Percentiles rank a stretch among this genome's conserved stretches.
These are phyloP conservation scores for Thunnus thynnus DNA, from an alignment of 2,113 vertebrate species.

Conservation along the genomic window DNA sequence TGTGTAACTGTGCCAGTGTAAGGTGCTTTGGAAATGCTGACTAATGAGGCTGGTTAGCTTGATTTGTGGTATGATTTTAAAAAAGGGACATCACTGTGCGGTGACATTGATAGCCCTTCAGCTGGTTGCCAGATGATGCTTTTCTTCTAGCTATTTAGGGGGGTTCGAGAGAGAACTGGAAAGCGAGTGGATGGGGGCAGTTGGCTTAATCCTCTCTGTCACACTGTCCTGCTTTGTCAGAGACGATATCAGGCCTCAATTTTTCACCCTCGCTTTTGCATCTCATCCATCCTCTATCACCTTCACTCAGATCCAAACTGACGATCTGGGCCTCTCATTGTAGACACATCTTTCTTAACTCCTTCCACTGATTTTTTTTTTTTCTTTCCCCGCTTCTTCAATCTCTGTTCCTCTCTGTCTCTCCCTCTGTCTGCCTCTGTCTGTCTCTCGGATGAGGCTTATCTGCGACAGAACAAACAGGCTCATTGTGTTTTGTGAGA, in stretches of 20 bases:
- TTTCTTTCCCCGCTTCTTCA: neutral
- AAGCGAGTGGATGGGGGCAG: conserved; percentile 11
- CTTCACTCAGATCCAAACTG: conserved; percentile 13
- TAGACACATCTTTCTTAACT: neutral
- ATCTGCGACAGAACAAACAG: conserved; percentile 71
- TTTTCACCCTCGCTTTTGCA: conserved; percentile 9
- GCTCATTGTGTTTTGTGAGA: conserved; percentile 62
- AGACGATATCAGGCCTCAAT: conserved; percentile 40
- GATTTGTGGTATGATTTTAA: conserved; percentile 16
- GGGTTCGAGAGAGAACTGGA: conserved; percentile 1
- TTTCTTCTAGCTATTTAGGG: conserved; percentile 33
- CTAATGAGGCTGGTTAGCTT: conserved; percentile 10
- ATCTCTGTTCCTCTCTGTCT: neutral
- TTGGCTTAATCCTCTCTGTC: conserved; percentile 68
- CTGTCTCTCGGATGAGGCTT: conserved; percentile 36
- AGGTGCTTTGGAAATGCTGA: conserved; percentile 15
- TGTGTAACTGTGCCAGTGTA: neutral
- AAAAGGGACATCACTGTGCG: neutral
- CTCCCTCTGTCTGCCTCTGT: neutral
- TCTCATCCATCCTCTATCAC: neutral
- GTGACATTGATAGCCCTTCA: conserved; percentile 35
- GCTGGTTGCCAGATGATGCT: conserved; percentile 53
- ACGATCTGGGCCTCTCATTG: conserved; percentile 10
- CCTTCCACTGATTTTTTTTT: neutral
- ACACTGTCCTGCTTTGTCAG: conserved; percentile 58